Evolutionary conservation across 2,113 vertebrate genomes (phyloP).

Genomic region (Hemibagrus wyckioides): DNA sequence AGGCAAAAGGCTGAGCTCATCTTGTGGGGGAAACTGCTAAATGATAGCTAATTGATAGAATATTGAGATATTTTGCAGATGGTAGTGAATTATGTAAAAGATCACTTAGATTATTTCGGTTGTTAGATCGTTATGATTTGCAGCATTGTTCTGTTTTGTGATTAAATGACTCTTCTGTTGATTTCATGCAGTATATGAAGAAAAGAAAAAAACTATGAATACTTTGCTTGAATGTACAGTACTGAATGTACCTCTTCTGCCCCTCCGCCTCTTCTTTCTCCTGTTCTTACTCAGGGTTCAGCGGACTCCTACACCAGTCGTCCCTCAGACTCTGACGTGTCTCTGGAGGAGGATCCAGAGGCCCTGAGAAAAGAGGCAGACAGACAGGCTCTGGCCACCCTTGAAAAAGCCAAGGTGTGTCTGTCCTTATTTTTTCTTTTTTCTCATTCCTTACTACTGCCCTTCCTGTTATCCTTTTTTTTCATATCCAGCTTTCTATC

Average conservation of each 20-base stretch:
- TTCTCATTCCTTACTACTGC: not conserved
- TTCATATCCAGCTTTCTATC: not conserved
- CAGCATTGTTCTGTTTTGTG: not conserved
- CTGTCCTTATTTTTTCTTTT: not conserved
- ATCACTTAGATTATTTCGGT: not conserved
- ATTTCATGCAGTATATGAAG: not conserved
- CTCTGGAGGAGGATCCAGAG: slow-evolving; percentile 95
- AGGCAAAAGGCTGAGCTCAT: not conserved
- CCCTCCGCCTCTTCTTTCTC: not conserved
- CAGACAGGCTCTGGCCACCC: slow-evolving; percentile 92
- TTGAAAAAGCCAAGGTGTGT: slow-evolving; percentile 95
- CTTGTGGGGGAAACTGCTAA: not conserved
- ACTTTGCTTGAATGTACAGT: slow-evolving; percentile 16
- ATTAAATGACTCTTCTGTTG: not conserved
- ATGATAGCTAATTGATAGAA: not conserved
- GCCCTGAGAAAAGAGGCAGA: slow-evolving; percentile 93
- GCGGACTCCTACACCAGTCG: slow-evolving; percentile 98
- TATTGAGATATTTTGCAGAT: not conserved
- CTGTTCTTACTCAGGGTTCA: slow-evolving; percentile 80
- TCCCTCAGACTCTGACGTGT: slow-evolving; percentile 94
- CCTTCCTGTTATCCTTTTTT: not conserved
- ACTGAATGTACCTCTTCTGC: slow-evolving; percentile 3
- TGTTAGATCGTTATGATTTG: not conserved
- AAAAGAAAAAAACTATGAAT: not conserved
- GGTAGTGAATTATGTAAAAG: not conserved